A percentile compares a stretch with the other conserved stretches of the same genome.
phyloP scores from a whole-genome alignment of 2,113 vertebrate genomes.

The Zapornia atra region DNA sequence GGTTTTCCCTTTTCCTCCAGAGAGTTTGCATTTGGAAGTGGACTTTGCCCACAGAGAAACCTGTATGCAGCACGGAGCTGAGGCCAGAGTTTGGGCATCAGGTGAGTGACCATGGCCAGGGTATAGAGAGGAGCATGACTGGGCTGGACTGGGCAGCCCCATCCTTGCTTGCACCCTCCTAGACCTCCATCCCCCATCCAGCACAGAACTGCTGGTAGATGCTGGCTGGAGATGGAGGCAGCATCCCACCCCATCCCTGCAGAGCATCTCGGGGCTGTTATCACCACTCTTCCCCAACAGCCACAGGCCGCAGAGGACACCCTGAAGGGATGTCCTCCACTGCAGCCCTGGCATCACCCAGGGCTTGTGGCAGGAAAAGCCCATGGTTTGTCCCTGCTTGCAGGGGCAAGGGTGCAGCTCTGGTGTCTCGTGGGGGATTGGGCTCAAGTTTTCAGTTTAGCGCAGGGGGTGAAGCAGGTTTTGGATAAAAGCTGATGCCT shows the following conservation, averaged over 20 bases:
- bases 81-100: conserved; percentile 78
- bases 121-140: not conserved
- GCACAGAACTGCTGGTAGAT: not conserved
- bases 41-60: conserved; percentile 77
- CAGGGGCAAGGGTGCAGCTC: not conserved
- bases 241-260: not conserved
- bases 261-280: not conserved
- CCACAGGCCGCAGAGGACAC: accelerated
- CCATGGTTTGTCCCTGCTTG: accelerated
- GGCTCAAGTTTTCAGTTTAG: not conserved
- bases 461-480: not conserved
- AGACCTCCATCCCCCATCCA: no score
- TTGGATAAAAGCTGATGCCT: not conserved
- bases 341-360: not conserved
- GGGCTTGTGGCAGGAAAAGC: not conserved
- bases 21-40: conserved; percentile 89
- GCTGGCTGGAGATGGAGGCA: not conserved
- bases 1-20: conserved; percentile 59
- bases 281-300: not conserved
- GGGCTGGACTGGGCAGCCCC: not conserved
- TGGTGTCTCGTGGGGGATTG: not conserved
- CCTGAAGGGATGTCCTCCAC: not conserved
- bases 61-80: conserved; percentile 77
- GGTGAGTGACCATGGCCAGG: conserved; percentile 55
- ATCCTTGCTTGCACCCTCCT: not conserved